Evolutionary conservation across 2,797 vertebrate genomes (phyloP).

Genomic region (Syngnathus rostellatus): DNA sequence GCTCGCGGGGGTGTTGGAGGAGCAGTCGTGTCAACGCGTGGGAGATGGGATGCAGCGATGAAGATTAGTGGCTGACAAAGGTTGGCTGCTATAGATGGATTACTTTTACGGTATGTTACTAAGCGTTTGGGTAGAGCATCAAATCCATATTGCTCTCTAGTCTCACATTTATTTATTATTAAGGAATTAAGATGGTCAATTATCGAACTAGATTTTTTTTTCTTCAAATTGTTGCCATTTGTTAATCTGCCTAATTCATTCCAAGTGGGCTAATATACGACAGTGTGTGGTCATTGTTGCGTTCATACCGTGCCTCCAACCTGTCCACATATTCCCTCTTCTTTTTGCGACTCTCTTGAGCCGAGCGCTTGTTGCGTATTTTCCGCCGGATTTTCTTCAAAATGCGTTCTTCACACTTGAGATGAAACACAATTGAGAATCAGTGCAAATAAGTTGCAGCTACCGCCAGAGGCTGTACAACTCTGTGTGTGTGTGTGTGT

Average conservation of each 20-base stretch:
- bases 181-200: too few species aligned
- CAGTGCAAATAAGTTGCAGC: conserved; percentile 11
- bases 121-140: not conserved
- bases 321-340: conserved; percentile 89
- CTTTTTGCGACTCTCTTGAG: conserved; percentile 94
- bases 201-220: too few species aligned
- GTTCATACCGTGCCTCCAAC: conserved; percentile 79
- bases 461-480: not conserved
- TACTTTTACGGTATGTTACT: not conserved
- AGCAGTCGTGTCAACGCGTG: conserved; percentile 20
- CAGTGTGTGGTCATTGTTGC: too few species aligned
- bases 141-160: not conserved
- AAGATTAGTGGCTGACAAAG: conserved; percentile 4
- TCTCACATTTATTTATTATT: not conserved
- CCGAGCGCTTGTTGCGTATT: conserved; percentile 93
- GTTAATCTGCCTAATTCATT: too few species aligned
- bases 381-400: conserved; percentile 94
- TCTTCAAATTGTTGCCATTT: too few species aligned
- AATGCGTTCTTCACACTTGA: conserved; percentile 83
- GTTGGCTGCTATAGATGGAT: not conserved
- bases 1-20: not conserved
- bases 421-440: conserved; percentile 28
- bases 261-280: too few species aligned
- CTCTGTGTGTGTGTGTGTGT: too few species aligned
- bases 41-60: conserved; percentile 13